Conservation (phyloP, 2,888 invertebrate genomes). For the Drosophila mettleri region DNA sequence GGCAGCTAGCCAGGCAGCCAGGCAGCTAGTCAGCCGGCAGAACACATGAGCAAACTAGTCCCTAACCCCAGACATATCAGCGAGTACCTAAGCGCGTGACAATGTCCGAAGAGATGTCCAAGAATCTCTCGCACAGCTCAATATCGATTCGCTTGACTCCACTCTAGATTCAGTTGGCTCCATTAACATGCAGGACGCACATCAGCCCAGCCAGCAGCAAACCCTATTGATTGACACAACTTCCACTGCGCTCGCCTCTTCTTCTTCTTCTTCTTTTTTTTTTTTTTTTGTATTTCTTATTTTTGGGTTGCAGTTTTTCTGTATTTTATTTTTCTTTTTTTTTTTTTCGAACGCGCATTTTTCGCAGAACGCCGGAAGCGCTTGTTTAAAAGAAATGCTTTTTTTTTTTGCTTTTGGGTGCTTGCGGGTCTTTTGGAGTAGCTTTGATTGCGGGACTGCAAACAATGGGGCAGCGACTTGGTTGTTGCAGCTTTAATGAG, state of each 20-base stretch:
- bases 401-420: conserved; percentile 3
- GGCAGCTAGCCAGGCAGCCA: background rate
- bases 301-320: conserved; percentile 25
- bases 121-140: conserved; percentile 53
- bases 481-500: conserved; percentile 77
- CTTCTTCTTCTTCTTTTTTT: background rate
- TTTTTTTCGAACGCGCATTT: conserved; percentile 49
- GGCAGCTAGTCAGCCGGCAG: background rate
- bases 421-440: conserved; percentile 32
- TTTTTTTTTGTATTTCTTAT: conserved; percentile 14
- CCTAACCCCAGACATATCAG: conserved; percentile 19
- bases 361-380: conserved; percentile 79
- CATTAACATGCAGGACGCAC: conserved; percentile 83
- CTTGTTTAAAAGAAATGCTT: conserved; percentile 64
- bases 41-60: background rate
- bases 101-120: conserved; percentile 52
- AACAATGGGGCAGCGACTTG: conserved; percentile 52
- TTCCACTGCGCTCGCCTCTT: conserved; percentile 66
- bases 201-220: conserved; percentile 37
- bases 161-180: conserved; percentile 32
- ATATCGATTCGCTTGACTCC: conserved; percentile 53
- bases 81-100: conserved; percentile 61
- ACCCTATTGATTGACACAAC: conserved; percentile 84
- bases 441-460: conserved; percentile 53
- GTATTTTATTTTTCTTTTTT: conserved; percentile 2